Base-by-base conservation (phyloP, 2,888 invertebrate species). In the Ectemnius lituratus region DNA sequence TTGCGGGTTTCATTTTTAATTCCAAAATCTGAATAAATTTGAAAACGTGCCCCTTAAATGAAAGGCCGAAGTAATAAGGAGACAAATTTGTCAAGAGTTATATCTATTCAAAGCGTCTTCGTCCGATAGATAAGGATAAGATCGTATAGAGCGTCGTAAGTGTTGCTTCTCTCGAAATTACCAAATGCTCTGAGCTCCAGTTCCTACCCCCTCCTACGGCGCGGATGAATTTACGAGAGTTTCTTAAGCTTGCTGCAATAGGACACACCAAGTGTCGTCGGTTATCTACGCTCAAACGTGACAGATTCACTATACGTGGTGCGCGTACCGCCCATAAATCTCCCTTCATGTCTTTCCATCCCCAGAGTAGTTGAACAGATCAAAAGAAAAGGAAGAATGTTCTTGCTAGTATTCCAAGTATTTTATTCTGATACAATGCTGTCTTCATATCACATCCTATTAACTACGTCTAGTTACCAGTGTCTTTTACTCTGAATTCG, bases 161-260 rank as follows among this genome's bases (percentile, higher is more conserved):
- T 72, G 64, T 75, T 65, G 59, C 60, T 62, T 28, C 62, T 56
- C 52, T 13, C 66, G 65, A 66, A 73, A 69, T 73, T 73, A 47
- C 66, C 65, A 69, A 73, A 68, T 73, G 72, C 72, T 59, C 73
- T 58, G 52, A 61, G 28, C 56, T 37, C 37, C 46, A 66, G 71
- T 65, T 73, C 61, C 47, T 66, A 52, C 66, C 52, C 37, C 28
- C n/a, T n/a, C 66, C 37, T 3, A 59, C 37, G 6, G 47, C 16
- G 20, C 45, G 67, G 69, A 73, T 73, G 73, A 73, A 72, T 69
- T 75, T 75, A 75, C 69, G 75, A 69, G 73, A 75, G 73, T 66
- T 73, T 62, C 73, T 75, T 75, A 75, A 73, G 75, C 69, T 60
- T 49, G 66, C 65, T 47, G 73, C 73, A 69, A 65, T 71, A 75